Conservation (phyloP, 30 jellyfish, hydroid and myxozoan genomes). For the Chironex yamaguchii region DNA sequence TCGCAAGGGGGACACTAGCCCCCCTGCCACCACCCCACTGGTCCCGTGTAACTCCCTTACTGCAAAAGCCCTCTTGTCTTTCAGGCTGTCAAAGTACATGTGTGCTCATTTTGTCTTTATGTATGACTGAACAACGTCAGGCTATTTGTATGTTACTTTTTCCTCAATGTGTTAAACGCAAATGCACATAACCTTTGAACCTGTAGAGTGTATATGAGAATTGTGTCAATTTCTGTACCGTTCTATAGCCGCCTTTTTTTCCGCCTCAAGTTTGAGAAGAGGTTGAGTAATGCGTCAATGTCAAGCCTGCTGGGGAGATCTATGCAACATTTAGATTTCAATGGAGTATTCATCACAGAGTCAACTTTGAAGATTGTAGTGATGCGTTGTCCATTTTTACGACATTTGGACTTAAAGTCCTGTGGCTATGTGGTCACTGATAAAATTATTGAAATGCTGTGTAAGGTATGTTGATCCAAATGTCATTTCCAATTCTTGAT, state of each 20-base stretch:
- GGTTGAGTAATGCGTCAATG: conserved; percentile 48
- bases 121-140: no score
- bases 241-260: conserved; percentile 45
- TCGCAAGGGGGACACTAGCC: no score
- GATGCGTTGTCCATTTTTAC: conserved; percentile 43
- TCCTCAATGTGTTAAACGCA: no score
- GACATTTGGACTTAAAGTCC: conserved; percentile 30
- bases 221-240: neutral
- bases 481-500: no score
- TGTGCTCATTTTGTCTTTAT: no score
- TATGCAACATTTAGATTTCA: conserved; percentile 53
- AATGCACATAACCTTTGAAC: no score
- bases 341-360: conserved; percentile 51
- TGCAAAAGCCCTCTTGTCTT: no score
- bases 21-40: no score
- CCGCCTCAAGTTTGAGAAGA: conserved; percentile 52
- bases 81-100: no score
- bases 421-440: conserved; percentile 72
- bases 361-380: conserved; percentile 31
- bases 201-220: no score
- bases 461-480: conserved; percentile 68
- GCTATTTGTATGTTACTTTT: no score
- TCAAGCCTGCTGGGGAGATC: conserved; percentile 27
- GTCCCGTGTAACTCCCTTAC: neutral
- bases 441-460: conserved; percentile 16